Evolutionary conservation across 2,888 invertebrate species (phyloP).

Genomic region (Eilema griseolum): DNA sequence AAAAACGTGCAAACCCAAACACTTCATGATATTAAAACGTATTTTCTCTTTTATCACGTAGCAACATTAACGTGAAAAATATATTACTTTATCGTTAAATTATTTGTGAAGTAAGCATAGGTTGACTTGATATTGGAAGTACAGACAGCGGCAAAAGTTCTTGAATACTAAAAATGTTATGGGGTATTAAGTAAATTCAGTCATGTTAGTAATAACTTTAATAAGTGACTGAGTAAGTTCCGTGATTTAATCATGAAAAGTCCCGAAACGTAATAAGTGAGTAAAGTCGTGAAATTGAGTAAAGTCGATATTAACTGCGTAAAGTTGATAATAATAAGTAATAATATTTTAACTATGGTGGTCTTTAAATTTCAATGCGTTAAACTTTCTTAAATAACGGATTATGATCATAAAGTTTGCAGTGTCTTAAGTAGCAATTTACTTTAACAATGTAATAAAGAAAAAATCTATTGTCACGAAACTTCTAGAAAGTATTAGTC

Average conservation of each 20-base stretch:
- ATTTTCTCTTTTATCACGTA: constrained; percentile 15
- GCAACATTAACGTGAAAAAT: neutral
- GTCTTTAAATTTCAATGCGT: neutral
- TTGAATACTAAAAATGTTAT: neutral
- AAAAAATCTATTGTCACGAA: constrained; percentile 1
- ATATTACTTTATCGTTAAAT: neutral
- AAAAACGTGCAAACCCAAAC: constrained; percentile 35
- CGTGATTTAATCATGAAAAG: no score
- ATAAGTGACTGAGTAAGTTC: no score
- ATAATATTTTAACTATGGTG: no score
- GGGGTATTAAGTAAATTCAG: neutral
- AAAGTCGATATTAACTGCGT: neutral
- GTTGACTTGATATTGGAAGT: neutral
- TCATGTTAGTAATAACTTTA: neutral
- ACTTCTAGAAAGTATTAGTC: neutral
- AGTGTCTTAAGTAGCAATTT: neutral
- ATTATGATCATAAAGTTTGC: neutral
- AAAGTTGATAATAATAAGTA: neutral
- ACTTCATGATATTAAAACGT: constrained; percentile 18
- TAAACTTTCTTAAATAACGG: neutral
- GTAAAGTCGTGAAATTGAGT: neutral
- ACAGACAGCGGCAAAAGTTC: neutral
- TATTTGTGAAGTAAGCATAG: neutral
- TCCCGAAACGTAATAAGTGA: no score
- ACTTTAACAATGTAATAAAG: no score